phyloP scores from a whole-genome alignment of 1,140 invertebrate species.

The Drosophila takahashii region DNA sequence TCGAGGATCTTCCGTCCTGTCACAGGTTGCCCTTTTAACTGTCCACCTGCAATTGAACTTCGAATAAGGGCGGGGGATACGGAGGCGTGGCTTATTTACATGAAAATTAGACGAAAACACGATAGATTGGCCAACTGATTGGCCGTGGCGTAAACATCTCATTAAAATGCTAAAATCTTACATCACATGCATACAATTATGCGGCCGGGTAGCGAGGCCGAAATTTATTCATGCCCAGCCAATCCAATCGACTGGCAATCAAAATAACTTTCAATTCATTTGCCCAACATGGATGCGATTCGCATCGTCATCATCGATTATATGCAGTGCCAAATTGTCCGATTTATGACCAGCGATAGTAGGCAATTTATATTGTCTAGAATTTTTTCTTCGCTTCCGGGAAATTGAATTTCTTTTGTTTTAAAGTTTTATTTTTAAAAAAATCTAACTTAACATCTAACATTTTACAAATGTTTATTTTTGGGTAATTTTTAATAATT shows the following conservation, averaged over 20 bases:
- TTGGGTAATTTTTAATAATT: neutral
- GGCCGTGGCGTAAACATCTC: conserved; percentile 52
- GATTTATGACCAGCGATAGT: conserved; percentile 36
- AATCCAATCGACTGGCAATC: conserved; percentile 42
- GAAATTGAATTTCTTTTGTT: neutral
- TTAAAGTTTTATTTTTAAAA: neutral
- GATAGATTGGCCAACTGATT: conserved; percentile 45
- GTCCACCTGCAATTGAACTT: conserved; percentile 21
- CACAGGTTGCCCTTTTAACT: conserved; percentile 25
- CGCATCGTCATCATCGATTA: conserved; percentile 1
- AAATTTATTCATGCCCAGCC: conserved; percentile 52
- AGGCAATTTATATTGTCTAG: conserved; percentile 1
- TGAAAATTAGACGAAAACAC: conserved; percentile 65
- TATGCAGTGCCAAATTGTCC: conserved; percentile 43
- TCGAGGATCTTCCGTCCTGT: conserved; percentile 19
- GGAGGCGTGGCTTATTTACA: conserved; percentile 60
- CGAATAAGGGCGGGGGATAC: neutral
- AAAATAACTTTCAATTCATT: conserved; percentile 66
- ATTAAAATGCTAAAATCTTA: conserved; percentile 82
- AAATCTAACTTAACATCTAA: too few relatives aligned
- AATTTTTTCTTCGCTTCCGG: neutral
- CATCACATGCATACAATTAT: conserved; percentile 69
- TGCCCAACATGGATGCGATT: conserved; percentile 38
- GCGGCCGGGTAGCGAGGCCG: conserved; percentile 1
- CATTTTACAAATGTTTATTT: neutral